A percentile compares a stretch with the other conserved stretches of the same genome.
Conservation (phyloP, 2,888 invertebrate species). For the Odontomyia ornata region DNA sequence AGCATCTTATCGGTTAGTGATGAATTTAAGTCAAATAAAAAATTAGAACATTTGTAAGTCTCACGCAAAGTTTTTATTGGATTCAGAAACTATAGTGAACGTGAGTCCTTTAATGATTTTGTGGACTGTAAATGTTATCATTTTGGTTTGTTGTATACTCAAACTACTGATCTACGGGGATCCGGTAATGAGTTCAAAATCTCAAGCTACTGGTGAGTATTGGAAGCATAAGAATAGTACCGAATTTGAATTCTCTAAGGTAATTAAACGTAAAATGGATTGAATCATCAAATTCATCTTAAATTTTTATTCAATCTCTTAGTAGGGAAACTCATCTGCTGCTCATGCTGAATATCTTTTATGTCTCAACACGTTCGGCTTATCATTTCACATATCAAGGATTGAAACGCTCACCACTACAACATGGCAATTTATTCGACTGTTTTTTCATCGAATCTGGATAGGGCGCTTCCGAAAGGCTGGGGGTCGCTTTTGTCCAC, state of each 20-base stretch:
- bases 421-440: too few relatives aligned
- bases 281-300: background rate
- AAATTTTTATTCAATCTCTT: conserved; percentile 45
- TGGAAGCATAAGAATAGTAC: conserved; percentile 86
- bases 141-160: conserved; percentile 74
- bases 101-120: conserved; percentile 55
- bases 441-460: conserved; percentile 83
- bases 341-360: too few relatives aligned
- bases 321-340: too few relatives aligned
- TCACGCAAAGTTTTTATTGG: background rate
- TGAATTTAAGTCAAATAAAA: conserved; percentile 55
- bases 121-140: conserved; percentile 58
- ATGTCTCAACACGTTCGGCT: conserved; percentile 78
- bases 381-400: conserved; percentile 74
- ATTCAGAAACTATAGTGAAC: conserved; percentile 46
- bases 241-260: conserved; percentile 78
- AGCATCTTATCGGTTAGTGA: conserved; percentile 64
- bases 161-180: conserved; percentile 87
- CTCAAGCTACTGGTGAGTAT: too few relatives aligned
- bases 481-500: conserved; percentile 68
- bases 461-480: conserved; percentile 79
- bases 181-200: too few relatives aligned
- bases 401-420: too few relatives aligned
- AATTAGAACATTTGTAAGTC: background rate
- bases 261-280: too few relatives aligned